Evolutionary conservation across 2,113 vertebrate genomes (phyloP), one percentile per base, ranked within the genome.

Genomic region (Puma concolor): DNA sequence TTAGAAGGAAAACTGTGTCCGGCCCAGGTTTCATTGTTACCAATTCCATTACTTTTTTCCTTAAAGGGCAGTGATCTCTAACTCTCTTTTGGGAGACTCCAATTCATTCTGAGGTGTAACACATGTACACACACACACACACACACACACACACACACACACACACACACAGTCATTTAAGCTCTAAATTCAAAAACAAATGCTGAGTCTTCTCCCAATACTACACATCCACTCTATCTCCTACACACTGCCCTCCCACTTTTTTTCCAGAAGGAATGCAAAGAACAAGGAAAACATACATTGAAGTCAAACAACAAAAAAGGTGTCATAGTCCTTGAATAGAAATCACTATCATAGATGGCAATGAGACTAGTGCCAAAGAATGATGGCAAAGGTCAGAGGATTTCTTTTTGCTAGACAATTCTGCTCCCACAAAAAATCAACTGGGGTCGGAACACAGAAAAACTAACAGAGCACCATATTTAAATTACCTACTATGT

Each of bases 401-500:
- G 19, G 16, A 33, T 50, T 93, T 84, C 8, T 84, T 91, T 67
- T 15, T 44, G 52, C 23, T 63, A 69, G 64, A 80, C 36, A 41
- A 36, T 54, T 38, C 88, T 33, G 3, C 15, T 50, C 1, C 50
- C 23, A 76, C 11, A 52, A 60, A 95, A 44, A 69, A 25, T 74
- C 54, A 92, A 1, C 5, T 69, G 9, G 14, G 4, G 4, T 41
- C 79, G 7, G 27, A 88, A 38, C 38, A 79, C 11, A 60, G 17
- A 29, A 23, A 95, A 88, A 94, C 9, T 16, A 80, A 77, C 15
- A 81, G 19, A 94, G 7, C 38, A 63, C 17, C n/a, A 64, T 69
- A 82, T 69, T 33, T 7, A 66, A 97, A 60, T 4, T n/a, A 84
- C 91, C 69, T 94, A 96, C 96, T 94, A 31, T 92, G 91, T 67